These are phyloP conservation scores for Bombus superbus DNA, from an alignment of 1,140 invertebrate genomes.

Conservation along the genomic window DNA sequence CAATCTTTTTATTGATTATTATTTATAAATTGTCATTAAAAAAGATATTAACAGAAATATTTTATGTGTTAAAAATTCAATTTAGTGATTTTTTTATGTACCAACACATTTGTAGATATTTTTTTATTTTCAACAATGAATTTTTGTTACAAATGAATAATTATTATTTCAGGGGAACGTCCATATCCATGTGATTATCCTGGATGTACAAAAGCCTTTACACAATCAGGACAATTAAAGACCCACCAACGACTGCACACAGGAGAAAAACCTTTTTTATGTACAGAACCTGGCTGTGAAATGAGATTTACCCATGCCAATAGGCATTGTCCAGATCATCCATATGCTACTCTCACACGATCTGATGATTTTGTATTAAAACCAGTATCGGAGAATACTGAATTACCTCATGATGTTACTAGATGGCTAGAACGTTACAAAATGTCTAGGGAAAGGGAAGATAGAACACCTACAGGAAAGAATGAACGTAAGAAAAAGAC, in stretches of 20 bases:
- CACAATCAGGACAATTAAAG: slow-evolving; percentile 92
- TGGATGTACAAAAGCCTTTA: slow-evolving; percentile 89
- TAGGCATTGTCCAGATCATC: slow-evolving; percentile 88
- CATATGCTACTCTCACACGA: slow-evolving; percentile 84
- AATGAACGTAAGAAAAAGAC: slow-evolving; percentile 78
- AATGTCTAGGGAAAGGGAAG: slow-evolving; percentile 79
- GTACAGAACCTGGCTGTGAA: slow-evolving; percentile 86
- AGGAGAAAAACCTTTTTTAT: slow-evolving; percentile 92
- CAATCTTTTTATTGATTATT: neutral
- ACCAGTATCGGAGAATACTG: slow-evolving; percentile 82
- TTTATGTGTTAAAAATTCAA: neutral
- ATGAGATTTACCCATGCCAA: slow-evolving; percentile 93
- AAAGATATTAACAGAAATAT: neutral
- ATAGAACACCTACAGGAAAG: slow-evolving; percentile 81
- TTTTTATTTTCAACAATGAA: neutral
- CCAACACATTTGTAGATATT: neutral
- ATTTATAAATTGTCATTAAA: neutral
- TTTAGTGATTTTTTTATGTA: neutral
- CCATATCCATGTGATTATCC: slow-evolving; percentile 92
- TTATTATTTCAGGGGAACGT: slow-evolving; percentile 86
- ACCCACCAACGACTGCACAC: slow-evolving; percentile 93
- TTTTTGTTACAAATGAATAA: slow-evolving; percentile 39
- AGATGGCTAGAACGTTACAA: slow-evolving; percentile 85
- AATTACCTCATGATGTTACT: slow-evolving; percentile 84
- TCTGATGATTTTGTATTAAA: slow-evolving; percentile 84